Evolutionary conservation across 2,888 invertebrate genomes (phyloP).

Genomic region (Tipula unca): DNA sequence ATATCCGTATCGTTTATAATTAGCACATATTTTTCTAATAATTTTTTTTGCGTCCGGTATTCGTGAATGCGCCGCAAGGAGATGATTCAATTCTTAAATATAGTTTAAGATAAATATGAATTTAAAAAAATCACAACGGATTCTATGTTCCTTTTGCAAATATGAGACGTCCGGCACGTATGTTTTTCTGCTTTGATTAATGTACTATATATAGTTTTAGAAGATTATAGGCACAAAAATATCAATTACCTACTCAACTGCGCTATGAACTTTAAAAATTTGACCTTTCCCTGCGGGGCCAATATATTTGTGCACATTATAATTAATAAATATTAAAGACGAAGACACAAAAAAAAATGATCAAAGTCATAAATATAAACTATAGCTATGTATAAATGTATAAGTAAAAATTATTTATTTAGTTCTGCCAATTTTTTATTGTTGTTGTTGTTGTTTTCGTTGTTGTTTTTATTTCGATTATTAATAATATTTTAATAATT

Average conservation of each 20-base stretch:
- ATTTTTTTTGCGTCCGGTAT: background rate
- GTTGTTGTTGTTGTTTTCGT: background rate
- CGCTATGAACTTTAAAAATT: background rate
- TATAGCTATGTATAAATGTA: no score
- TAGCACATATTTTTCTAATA: background rate
- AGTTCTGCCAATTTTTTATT: conserved; percentile 1
- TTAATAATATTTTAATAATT: background rate
- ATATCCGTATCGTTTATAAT: background rate
- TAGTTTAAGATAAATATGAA: background rate
- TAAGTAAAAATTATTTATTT: background rate
- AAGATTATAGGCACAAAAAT: background rate
- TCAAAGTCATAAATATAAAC: background rate
- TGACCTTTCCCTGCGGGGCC: background rate
- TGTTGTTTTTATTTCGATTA: background rate
- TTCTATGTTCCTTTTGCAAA: background rate
- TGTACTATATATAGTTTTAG: background rate
- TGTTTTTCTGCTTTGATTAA: background rate
- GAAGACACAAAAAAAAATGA: background rate
- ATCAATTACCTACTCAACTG: background rate
- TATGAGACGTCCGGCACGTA: background rate
- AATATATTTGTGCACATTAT: background rate
- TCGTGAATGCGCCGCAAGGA: background rate
- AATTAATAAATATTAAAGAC: background rate
- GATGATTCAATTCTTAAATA: background rate
- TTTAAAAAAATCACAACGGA: background rate